Base-by-base conservation (phyloP, 1,140 invertebrate genomes). In the Ceratoteleas bidentatus region DNA sequence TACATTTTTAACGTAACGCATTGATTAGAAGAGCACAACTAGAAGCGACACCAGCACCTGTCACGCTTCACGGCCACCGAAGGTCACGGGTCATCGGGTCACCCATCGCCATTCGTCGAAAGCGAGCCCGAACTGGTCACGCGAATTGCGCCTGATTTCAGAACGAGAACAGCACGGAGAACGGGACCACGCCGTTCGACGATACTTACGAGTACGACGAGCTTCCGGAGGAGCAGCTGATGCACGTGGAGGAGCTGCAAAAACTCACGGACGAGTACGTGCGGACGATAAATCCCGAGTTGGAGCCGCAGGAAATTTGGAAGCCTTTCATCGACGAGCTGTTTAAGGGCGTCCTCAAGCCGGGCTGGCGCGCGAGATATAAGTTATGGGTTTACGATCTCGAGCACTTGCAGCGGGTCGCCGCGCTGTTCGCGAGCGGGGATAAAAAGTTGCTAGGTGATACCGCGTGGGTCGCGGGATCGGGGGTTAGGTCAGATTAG, bases 381-480 rank as follows among this genome's bases (percentile, higher is more conserved):
- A 92, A 92, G 47, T 88, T 96, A 32, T 89, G 94, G 60, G 89
- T 95, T n/a, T 92, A 92, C 0, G 94, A 96, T 87, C 85, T 95
- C 9, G 85, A 92, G 7, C 95, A 94, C 78, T 86, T 96, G 61
- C 92, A 93, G 56, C 85, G 91, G 2, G 84, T 95, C 34, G 92
- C 93, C 0, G 85, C 93, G 0, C 91, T 93, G 75, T 74, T 95
- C 47, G 85, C 93, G 16, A 90, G 90, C 9, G 90, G 87, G 0
- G 92, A 94, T 2, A 88, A 93, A 15, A 86, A 92, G 16, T 69
- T 92, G n/a, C 85, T 96, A 57, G 95, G 90, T 91, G 53, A 64
- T 72, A 61, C 53, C 16, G 32, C 66, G 57, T 57, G 15, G 38
- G 16, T 50, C 70, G 15, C 57, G 65, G 70, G 65, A 61, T 66